A percentile compares a stretch with the other conserved stretches of the same genome.
phyloP scores from a whole-genome alignment of 2,797 vertebrate species.

The Rhinatrema bivittatum region DNA sequence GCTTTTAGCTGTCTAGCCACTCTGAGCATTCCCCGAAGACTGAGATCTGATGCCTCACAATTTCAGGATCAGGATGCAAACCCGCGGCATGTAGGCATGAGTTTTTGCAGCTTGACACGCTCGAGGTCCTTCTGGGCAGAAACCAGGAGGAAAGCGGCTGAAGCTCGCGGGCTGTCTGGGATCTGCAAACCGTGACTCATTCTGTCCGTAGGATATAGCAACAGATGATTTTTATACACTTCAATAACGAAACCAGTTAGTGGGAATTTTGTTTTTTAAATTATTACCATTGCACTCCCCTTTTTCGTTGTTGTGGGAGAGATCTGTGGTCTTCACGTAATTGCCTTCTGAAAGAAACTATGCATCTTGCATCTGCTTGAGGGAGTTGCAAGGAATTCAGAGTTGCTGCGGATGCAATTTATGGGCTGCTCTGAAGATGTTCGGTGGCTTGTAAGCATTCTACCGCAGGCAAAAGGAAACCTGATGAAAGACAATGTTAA shows the following conservation, averaged over 20 bases:
- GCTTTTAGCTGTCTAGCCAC: constrained; percentile 7
- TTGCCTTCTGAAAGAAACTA: neutral
- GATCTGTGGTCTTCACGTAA: no score
- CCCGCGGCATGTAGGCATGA: constrained; percentile 1
- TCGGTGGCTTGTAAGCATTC: constrained; percentile 15
- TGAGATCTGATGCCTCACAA: neutral
- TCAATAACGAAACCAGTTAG: no score
- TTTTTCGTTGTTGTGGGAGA: no score
- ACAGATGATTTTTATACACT: neutral
- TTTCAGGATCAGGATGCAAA: neutral
- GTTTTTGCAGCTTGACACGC: neutral
- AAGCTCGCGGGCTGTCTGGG: neutral
- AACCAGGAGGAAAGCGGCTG: constrained; percentile 5
- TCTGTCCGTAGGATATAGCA: neutral
- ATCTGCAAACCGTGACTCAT: constrained; percentile 3
- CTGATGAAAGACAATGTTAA: constrained; percentile 45
- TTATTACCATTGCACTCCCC: no score
- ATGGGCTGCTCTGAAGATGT: constrained; percentile 1
- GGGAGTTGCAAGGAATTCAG: neutral
- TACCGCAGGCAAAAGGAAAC: neutral
- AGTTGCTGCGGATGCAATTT: neutral
- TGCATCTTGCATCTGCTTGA: neutral
- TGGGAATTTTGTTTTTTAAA: no score
- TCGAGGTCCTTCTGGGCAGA: neutral
- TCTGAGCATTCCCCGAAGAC: neutral